Base-by-base conservation (phyloP, 2,888 invertebrate genomes). In the Pyrochroa serraticornis region DNA sequence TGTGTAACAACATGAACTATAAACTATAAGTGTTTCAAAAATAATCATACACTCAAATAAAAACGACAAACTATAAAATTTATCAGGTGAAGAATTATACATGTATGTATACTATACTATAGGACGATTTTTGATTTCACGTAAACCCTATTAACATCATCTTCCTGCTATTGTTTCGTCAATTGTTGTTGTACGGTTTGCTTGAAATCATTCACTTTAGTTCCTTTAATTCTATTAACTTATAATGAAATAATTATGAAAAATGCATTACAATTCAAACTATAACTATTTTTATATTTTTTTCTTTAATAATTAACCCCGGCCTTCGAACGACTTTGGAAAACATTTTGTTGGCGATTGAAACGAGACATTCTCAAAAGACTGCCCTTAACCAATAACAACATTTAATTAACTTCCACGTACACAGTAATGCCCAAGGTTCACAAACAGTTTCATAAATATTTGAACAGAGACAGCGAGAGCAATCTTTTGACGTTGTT, bases 1-100 rank as follows among this genome's bases (percentile, higher is more conserved):
- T 64, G 72, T 72, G 72, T 42, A 42, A 31, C 72, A 75, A 75
- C 71, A 75, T 75, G 71, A 73, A 75, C 74, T 76, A 72, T 74
- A 74, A 75, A 75, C 73, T 75, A 75, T 74, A 71, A 64, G 59
- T 63, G 58, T 62, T 66, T 66, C 55, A 63, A 69, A 66, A 67
- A 74, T 63, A 72, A 73, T 73, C 65, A 64, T 69, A 71, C 67
- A 69, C 59, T 64, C 63, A 69, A 67, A 66, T 64, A 62, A 65
- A 64, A 65, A 64, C 67, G 60, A 68, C 61, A 67, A 68, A 66
- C 61, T 68, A 67, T 63, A 57, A 63, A 57, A 65, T 65, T 65
- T 64, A 70, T 66, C 71, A 68, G 69, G 61, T 69, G 69, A 67
- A 70, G 44, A 58, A 48, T 60, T 55, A 55, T 43, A 60, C 55